Conservation (phyloP, 2,888 invertebrate species). For the Laothoe populi region DNA sequence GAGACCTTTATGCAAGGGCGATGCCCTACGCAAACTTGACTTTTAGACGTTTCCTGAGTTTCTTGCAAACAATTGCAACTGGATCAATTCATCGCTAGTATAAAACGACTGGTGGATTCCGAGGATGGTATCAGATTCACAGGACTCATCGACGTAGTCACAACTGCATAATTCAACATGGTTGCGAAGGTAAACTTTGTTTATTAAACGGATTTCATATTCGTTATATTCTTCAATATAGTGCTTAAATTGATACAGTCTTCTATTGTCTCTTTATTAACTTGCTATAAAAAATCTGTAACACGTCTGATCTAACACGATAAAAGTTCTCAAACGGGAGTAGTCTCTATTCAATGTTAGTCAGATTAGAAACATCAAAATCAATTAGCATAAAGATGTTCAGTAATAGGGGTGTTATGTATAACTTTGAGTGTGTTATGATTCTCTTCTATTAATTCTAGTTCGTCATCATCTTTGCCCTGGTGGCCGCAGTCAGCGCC, state of each 20-base stretch:
- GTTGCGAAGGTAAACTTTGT: conserved; percentile 68
- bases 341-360: too few relatives aligned
- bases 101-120: conserved; percentile 53
- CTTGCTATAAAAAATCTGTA: too few relatives aligned
- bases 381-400: too few relatives aligned
- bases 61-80: conserved; percentile 63
- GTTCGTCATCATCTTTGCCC: conserved; percentile 63
- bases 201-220: background rate
- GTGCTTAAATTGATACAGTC: too few relatives aligned
- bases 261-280: background rate
- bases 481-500: conserved; percentile 55
- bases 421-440: background rate
- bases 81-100: conserved; percentile 58
- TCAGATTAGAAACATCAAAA: too few relatives aligned
- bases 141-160: conserved; percentile 65
- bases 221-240: too few relatives aligned
- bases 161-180: conserved; percentile 63
- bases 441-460: conserved; percentile 38
- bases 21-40: conserved; percentile 72
- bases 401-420: too few relatives aligned
- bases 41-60: conserved; percentile 77
- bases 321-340: too few relatives aligned
- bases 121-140: conserved; percentile 58
- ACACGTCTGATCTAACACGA: too few relatives aligned
- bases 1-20: conserved; percentile 58